phyloP scores from a whole-genome alignment of 1,140 invertebrate genomes.

The Orius insidiosus region DNA sequence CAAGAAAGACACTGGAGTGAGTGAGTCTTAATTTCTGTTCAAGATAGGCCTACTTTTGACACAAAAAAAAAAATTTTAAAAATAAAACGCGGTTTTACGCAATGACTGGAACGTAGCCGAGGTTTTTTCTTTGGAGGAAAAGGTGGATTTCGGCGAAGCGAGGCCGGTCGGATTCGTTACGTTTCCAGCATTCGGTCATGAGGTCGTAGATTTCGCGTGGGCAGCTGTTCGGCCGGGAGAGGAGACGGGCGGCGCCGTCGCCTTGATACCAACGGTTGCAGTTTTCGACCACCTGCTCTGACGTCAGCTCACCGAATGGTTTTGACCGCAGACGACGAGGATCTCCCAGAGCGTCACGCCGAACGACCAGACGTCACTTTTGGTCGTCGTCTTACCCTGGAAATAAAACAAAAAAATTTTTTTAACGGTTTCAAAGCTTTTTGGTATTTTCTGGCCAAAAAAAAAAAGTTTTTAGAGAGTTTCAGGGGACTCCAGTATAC shows the following conservation, averaged over 20 bases:
- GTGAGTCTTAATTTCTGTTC: conserved; percentile 18
- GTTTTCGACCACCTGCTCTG: conserved; percentile 60
- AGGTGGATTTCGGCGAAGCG: conserved; percentile 55
- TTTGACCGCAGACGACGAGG: conserved; percentile 49
- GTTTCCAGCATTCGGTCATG: conserved; percentile 60
- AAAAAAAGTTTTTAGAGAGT: too few species aligned
- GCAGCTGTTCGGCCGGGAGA: conserved; percentile 37
- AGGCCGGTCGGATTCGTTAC: conserved; percentile 42
- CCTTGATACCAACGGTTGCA: conserved; percentile 45
- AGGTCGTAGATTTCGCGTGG: conserved; percentile 52
- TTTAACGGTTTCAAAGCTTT: too few species aligned
- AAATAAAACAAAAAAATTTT: conserved; percentile 20
- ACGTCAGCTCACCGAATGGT: conserved; percentile 53
- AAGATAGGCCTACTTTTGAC: conserved; percentile 20
- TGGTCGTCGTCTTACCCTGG: conserved; percentile 50
- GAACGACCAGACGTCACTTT: conserved; percentile 63
- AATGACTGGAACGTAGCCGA: conserved; percentile 26
- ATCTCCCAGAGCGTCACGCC: conserved; percentile 64
- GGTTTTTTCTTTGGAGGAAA: conserved; percentile 51
- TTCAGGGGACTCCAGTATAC: too few species aligned
- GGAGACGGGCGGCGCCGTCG: conserved; percentile 27
- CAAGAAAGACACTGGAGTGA: conserved; percentile 22
- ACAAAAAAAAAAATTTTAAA: background rate
- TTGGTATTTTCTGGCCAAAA: too few species aligned
- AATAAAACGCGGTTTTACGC: conserved; percentile 8